Percentiles rank a stretch among this genome's conserved stretches.
phyloP scores from a whole-genome alignment of 2,888 invertebrate species.

The Pseudococcus jackbeardsleyi region DNA sequence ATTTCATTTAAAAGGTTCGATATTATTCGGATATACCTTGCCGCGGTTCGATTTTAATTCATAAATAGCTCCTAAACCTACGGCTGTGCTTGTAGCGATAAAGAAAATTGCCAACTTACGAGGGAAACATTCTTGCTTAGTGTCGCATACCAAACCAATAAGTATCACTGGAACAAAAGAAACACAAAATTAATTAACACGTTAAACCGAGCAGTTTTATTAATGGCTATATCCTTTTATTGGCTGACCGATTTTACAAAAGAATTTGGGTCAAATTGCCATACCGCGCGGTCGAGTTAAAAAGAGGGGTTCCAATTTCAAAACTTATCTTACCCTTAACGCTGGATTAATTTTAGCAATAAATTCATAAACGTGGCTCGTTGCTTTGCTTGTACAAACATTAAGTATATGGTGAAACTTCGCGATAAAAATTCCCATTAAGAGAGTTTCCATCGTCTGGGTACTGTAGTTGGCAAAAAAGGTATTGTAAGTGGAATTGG shows the following conservation, averaged over 20 bases:
- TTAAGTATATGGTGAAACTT: not conserved
- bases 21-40: not conserved
- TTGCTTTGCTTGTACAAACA: not conserved
- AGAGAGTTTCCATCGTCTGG: not conserved
- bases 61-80: not conserved
- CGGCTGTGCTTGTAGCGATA: not conserved
- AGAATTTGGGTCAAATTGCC: conserved; percentile 3
- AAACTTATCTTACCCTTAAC: conserved; percentile 22
- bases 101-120: conserved; percentile 56
- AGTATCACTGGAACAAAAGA: conserved; percentile 61
- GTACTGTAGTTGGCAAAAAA: too few species aligned
- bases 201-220: not conserved
- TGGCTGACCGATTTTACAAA: not conserved
- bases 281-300: not conserved
- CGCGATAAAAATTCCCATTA: conserved; percentile 29
- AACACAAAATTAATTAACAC: conserved; percentile 26
- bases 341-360: conserved; percentile 38
- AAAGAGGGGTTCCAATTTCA: not conserved
- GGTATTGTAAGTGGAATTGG: not conserved
- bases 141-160: conserved; percentile 61
- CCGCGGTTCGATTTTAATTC: too few species aligned
- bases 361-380: conserved; percentile 28
- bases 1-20: not conserved
- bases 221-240: not conserved
- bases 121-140: conserved; percentile 66